Percentiles rank a stretch among this genome's conserved stretches.
phyloP scores from a whole-genome alignment of 2,797 vertebrate species.

The Perodicticus potto region DNA sequence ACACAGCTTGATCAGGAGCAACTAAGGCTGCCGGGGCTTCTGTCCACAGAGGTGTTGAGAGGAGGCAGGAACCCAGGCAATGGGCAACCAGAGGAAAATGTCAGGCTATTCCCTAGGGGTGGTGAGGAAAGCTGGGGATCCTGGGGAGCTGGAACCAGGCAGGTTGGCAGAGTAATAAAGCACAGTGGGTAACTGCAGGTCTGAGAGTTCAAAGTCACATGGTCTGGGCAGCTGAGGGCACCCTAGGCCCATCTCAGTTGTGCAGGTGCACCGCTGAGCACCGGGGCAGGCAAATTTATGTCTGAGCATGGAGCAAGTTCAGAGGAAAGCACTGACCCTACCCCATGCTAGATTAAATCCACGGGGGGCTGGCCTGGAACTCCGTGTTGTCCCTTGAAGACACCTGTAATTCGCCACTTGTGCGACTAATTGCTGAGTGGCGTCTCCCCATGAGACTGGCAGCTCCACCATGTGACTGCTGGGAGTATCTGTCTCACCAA shows the following conservation, averaged over 20 bases:
- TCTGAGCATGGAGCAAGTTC: background rate
- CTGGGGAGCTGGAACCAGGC: background rate
- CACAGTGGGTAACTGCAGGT: background rate
- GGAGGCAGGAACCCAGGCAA: background rate
- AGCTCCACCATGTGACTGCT: background rate
- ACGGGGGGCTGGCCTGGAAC: background rate
- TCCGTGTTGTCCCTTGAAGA: background rate
- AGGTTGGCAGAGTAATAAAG: background rate
- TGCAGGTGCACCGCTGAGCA: background rate
- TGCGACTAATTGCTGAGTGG: background rate
- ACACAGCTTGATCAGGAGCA: background rate
- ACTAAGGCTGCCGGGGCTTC: background rate
- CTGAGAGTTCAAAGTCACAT: background rate
- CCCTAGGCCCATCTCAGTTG: background rate
- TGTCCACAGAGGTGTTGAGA: background rate
- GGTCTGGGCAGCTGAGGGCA: background rate
- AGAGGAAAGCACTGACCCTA: background rate
- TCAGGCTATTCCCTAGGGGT: background rate
- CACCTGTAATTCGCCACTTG: background rate
- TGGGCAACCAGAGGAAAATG: background rate
- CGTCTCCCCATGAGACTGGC: background rate
- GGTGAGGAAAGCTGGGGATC: background rate
- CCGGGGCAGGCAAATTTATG: accelerated
- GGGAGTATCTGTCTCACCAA: accelerated
- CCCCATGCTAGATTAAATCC: background rate